Percentiles rank a stretch among this genome's conserved stretches.
Evolutionary conservation across 2,888 invertebrate species (phyloP).

Genomic region (Gibbula magus): DNA sequence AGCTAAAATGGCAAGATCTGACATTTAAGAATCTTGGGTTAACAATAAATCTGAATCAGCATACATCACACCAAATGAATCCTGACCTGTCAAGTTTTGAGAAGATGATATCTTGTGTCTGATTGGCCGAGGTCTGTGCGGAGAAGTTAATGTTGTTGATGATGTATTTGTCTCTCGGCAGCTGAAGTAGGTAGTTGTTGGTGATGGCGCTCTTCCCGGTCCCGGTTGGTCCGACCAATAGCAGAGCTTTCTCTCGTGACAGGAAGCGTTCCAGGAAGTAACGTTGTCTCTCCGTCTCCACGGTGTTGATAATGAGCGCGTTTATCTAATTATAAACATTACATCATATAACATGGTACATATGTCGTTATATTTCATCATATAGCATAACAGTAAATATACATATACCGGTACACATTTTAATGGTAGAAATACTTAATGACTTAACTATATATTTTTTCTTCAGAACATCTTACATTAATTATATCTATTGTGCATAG

Average conservation of each 20-base stretch:
- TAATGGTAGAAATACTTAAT: too few relatives aligned
- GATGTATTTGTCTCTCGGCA: constrained; percentile 71
- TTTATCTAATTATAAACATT: constrained; percentile 54
- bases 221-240: constrained; percentile 74
- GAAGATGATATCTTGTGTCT: constrained; percentile 74
- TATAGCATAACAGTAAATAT: background rate
- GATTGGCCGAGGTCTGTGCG: constrained; percentile 73
- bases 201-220: constrained; percentile 74
- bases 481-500: background rate
- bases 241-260: constrained; percentile 59
- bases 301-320: constrained; percentile 72
- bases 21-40: too few relatives aligned
- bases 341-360: background rate
- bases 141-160: constrained; percentile 74
- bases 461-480: too few relatives aligned
- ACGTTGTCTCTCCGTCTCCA: constrained; percentile 71
- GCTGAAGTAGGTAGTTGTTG: constrained; percentile 68
- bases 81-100: constrained; percentile 72
- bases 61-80: too few relatives aligned
- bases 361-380: background rate
- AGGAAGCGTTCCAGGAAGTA: constrained; percentile 71
- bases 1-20: too few relatives aligned
- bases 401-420: too few relatives aligned
- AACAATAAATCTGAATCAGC: too few relatives aligned
- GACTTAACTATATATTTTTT: too few relatives aligned